phyloP scores from a whole-genome alignment of 2,888 invertebrate species.

The Torymus auratus region DNA sequence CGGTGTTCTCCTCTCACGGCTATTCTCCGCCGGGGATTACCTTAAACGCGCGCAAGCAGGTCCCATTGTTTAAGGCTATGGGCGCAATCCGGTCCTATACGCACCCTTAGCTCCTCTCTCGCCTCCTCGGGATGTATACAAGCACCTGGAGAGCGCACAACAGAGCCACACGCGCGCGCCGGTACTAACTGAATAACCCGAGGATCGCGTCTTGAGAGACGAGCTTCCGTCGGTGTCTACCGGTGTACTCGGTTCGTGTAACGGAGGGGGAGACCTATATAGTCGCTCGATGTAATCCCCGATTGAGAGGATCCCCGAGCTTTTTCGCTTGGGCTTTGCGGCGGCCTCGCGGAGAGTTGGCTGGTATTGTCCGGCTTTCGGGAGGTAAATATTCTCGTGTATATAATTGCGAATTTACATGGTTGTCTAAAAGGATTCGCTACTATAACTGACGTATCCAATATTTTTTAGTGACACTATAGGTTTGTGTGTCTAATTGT shows the following conservation, averaged over 20 bases:
- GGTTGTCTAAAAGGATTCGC: slow-evolving; percentile 1
- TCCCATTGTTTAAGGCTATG: slow-evolving; percentile 75
- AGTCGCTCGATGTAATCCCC: slow-evolving; percentile 22
- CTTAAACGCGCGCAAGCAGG: slow-evolving; percentile 72
- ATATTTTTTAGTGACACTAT: no score
- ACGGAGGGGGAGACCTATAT: background rate
- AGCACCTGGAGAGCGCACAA: background rate
- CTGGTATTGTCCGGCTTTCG: background rate
- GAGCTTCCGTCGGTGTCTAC: slow-evolving; percentile 5
- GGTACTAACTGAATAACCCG: slow-evolving; percentile 65
- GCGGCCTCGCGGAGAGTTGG: background rate
- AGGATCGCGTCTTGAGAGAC: slow-evolving; percentile 62
- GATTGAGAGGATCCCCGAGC: slow-evolving; percentile 28
- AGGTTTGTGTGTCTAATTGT: no score
- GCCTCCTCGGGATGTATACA: no score
- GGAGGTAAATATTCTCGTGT: slow-evolving; percentile 19
- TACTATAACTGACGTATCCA: no score
- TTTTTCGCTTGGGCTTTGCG: slow-evolving; percentile 25
- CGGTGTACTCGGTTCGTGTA: background rate
- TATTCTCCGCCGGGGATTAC: slow-evolving; percentile 74
- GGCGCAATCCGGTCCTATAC: slow-evolving; percentile 65
- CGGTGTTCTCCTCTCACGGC: slow-evolving; percentile 56
- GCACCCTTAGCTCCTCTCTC: slow-evolving; percentile 39
- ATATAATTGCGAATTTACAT: slow-evolving; percentile 28
- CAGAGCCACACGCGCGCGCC: background rate